Conservation (phyloP, 2,888 invertebrate species). For the Aleiodes testaceus region DNA sequence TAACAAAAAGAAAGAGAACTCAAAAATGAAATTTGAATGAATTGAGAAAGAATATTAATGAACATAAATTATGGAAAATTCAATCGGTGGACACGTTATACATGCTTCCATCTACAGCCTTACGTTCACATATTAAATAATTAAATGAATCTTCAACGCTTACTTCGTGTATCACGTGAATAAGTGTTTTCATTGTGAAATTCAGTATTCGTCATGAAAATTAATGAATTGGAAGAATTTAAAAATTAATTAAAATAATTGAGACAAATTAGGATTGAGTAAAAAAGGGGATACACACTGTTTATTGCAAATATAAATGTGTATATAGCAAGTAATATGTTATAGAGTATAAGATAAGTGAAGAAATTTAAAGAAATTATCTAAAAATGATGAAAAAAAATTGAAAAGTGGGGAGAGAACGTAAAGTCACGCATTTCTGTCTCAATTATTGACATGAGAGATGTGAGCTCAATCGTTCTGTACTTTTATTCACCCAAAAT, state of each 20-base stretch:
- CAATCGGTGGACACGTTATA: conserved; percentile 49
- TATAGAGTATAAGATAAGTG: conserved; percentile 54
- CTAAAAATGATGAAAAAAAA: conserved; percentile 50
- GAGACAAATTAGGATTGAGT: conserved; percentile 40
- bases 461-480: conserved; percentile 51
- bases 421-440: conserved; percentile 63
- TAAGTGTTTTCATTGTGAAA: conserved; percentile 32
- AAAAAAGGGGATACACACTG: conserved; percentile 53
- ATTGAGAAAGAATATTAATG: not conserved
- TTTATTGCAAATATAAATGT: conserved; percentile 72
- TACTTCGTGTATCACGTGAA: conserved; percentile 28
- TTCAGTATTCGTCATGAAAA: conserved; percentile 17
- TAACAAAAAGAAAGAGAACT: not conserved
- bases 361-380: conserved; percentile 52
- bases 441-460: conserved; percentile 53
- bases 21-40: not conserved
- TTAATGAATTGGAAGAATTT: not conserved
- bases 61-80: conserved; percentile 10
- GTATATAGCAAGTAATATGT: conserved; percentile 69
- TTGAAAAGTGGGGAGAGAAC: conserved; percentile 47
- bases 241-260: conserved; percentile 14
- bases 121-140: conserved; percentile 49
- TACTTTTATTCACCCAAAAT: conserved; percentile 47
- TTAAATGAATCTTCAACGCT: conserved; percentile 11
- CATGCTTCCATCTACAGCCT: conserved; percentile 68